Evolutionary conservation across 2,888 invertebrate species (phyloP).

Genomic region (Rotaria sp.): DNA sequence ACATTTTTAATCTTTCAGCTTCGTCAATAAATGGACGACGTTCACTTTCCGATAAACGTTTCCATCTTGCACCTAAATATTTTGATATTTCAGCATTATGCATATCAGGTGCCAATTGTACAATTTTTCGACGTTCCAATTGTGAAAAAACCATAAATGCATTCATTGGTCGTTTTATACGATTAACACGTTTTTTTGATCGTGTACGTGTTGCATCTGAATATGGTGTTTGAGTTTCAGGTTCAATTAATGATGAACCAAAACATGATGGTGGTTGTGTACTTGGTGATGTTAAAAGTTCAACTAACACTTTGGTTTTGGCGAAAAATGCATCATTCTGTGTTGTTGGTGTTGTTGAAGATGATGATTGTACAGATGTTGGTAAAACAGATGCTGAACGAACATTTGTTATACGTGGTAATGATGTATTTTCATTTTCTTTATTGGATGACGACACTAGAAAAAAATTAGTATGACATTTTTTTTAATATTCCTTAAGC

Average conservation of each 20-base stretch:
- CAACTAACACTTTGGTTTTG: slow-evolving; percentile 19
- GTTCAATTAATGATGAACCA: neutral
- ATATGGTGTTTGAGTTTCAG: slow-evolving; percentile 1
- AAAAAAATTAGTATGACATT: no score
- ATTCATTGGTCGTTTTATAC: slow-evolving; percentile 88
- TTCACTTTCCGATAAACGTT: slow-evolving; percentile 66
- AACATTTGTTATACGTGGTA: neutral
- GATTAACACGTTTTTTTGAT: slow-evolving; percentile 17
- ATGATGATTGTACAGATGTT: neutral
- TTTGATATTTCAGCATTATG: slow-evolving; percentile 98
- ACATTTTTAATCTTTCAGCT: slow-evolving; percentile 77
- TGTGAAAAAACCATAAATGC: slow-evolving; percentile 99
- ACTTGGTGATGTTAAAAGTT: slow-evolving; percentile 16
- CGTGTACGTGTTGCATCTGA: slow-evolving; percentile 25
- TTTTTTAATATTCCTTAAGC: no score
- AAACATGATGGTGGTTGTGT: neutral
- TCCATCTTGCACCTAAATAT: slow-evolving; percentile 63
- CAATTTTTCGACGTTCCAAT: slow-evolving; percentile 89
- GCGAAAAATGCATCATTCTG: neutral
- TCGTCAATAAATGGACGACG: slow-evolving; percentile 80
- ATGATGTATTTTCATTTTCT: slow-evolving; percentile 21
- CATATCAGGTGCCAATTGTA: slow-evolving; percentile 88
- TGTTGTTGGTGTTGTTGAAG: neutral
- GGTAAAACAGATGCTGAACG: neutral
- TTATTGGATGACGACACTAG: neutral